These are phyloP conservation scores for Atrichornis clamosus DNA, from an alignment of 2,113 vertebrate species.

Conservation along the genomic window DNA sequence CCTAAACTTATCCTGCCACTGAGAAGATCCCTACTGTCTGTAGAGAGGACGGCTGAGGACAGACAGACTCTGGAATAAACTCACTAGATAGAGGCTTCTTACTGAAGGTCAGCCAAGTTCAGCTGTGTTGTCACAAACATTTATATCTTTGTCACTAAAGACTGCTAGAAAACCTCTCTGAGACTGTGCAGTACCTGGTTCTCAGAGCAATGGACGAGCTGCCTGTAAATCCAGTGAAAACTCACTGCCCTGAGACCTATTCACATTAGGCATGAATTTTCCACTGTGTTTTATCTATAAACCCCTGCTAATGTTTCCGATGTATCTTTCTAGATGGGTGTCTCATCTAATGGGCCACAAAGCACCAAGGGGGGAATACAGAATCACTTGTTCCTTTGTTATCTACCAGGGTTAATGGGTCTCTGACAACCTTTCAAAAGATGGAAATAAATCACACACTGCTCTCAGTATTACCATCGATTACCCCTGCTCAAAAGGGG, in stretches of 20 bases:
- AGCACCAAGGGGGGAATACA: not conserved
- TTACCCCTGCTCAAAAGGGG: not conserved
- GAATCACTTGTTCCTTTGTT: not conserved
- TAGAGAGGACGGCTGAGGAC: not conserved
- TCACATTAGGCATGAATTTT: not conserved
- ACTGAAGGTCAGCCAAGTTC: not conserved
- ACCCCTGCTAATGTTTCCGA: not conserved
- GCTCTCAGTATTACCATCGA: not conserved
- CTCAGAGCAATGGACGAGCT: not conserved
- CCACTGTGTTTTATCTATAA: not conserved
- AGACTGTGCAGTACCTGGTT: not conserved
- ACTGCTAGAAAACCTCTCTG: not conserved
- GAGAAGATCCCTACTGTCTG: not conserved
- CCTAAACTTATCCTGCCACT: not conserved
- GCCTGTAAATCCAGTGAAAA: not conserved
- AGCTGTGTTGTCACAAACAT: not conserved
- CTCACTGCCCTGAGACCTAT: rapidly evolving
- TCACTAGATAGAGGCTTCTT: not conserved
- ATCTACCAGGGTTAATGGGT: not conserved
- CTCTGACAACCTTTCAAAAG: not conserved
- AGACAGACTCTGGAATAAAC: not conserved
- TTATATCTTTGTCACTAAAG: not conserved
- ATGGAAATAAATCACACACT: not conserved
- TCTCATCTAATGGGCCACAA: not conserved
- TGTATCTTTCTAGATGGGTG: not conserved